phyloP scores from a whole-genome alignment of 2,888 invertebrate genomes.

The Lasius fuliginosus region DNA sequence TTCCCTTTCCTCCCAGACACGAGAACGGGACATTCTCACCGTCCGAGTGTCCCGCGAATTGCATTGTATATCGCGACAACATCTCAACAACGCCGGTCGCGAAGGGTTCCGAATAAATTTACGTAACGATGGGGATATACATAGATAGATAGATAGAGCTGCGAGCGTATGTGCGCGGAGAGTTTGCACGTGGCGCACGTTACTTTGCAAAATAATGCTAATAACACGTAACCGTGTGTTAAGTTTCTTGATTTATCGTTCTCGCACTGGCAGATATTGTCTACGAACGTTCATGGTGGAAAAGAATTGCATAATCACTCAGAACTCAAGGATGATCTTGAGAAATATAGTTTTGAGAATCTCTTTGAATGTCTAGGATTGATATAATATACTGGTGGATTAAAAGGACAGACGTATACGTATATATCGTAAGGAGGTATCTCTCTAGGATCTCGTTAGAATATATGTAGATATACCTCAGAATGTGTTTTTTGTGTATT shows the following conservation, averaged over 20 bases:
- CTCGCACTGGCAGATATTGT: neutral
- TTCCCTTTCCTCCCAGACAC: constrained; percentile 18
- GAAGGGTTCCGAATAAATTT: constrained; percentile 47
- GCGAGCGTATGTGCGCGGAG: constrained; percentile 11
- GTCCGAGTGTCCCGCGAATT: constrained; percentile 28
- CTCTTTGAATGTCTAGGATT: neutral
- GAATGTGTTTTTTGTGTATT: too few relatives aligned
- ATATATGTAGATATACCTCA: neutral
- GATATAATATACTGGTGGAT: neutral
- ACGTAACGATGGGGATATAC: constrained; percentile 20
- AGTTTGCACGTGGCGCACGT: constrained; percentile 37
- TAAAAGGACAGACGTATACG: neutral
- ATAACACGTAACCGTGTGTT: constrained; percentile 15
- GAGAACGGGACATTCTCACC: constrained; percentile 22
- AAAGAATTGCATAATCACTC: neutral
- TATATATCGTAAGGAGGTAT: neutral
- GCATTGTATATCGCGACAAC: constrained; percentile 46
- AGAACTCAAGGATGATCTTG: neutral
- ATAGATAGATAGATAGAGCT: neutral
- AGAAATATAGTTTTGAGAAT: neutral
- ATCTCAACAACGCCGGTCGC: constrained; percentile 43
- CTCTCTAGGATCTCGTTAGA: neutral
- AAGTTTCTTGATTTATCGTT: constrained; percentile 46
- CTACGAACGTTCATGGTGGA: neutral
- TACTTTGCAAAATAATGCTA: constrained; percentile 32